A percentile compares a stretch with the other conserved stretches of the same genome.
These are phyloP conservation scores for Osmerus mordax DNA, from an alignment of 2,113 vertebrate species.

Conservation along the genomic window DNA sequence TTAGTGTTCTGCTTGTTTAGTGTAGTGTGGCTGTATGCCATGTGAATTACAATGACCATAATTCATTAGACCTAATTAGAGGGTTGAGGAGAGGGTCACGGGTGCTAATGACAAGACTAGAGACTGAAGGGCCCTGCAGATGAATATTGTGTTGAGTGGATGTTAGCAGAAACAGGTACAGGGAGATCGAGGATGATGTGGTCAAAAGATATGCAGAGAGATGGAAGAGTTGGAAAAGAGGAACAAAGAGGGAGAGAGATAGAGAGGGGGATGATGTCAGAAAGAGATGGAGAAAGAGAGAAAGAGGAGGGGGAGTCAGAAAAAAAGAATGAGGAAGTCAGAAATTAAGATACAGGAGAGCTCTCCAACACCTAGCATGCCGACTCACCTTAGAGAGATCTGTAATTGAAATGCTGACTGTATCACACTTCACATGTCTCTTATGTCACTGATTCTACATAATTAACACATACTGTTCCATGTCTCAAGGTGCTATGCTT, in stretches of 20 bases:
- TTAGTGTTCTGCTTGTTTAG: neutral
- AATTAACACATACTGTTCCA: neutral
- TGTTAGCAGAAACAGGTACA: too few relatives aligned
- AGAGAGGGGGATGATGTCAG: neutral
- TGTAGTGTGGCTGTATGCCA: constrained; percentile 1
- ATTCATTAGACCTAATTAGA: neutral
- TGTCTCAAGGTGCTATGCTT: neutral
- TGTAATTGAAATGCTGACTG: neutral
- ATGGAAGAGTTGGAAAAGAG: too few relatives aligned
- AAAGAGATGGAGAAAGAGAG: too few relatives aligned
- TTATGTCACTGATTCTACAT: neutral
- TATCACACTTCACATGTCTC: neutral
- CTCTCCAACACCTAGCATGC: too few relatives aligned
- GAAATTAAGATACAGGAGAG: too few relatives aligned
- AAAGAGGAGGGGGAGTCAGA: too few relatives aligned
- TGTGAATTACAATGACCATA: neutral
- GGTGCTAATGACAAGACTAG: neutral
- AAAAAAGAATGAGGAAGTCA: too few relatives aligned
- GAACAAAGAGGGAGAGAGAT: neutral
- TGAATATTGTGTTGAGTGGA: neutral
- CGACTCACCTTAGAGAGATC: neutral
- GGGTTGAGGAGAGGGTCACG: neutral
- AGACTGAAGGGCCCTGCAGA: constrained; percentile 4
- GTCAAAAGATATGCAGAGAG: too few relatives aligned
- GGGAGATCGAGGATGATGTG: too few relatives aligned